Evolutionary conservation across 2,797 vertebrate genomes (phyloP).

Genomic region (Danio albolineatus): DNA sequence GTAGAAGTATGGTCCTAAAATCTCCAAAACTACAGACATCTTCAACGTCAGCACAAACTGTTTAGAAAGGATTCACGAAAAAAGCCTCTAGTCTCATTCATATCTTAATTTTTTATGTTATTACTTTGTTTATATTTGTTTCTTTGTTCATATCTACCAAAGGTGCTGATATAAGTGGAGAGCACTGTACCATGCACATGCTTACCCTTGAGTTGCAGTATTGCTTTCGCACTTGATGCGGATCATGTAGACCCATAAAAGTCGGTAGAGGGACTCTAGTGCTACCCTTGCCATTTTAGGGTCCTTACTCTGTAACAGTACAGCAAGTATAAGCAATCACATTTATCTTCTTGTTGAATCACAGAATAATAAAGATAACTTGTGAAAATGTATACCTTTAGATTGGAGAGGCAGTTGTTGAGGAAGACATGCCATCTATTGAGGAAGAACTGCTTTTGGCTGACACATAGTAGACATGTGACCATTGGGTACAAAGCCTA

Average conservation of each 20-base stretch:
- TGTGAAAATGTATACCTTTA: constrained; percentile 83
- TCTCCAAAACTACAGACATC: too few species aligned
- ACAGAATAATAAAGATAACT: neutral
- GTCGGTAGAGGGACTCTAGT: constrained; percentile 95
- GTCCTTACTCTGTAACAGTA: constrained; percentile 88
- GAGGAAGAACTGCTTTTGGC: constrained; percentile 97
- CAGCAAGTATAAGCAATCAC: neutral
- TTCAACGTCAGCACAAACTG: too few species aligned
- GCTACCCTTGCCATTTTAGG: constrained; percentile 99
- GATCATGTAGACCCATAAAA: constrained; percentile 99
- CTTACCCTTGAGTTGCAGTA: constrained; percentile 95
- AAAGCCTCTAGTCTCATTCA: too few species aligned
- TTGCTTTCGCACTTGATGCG: constrained; percentile 99
- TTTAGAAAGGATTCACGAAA: too few species aligned
- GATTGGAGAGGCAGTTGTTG: constrained; percentile 98
- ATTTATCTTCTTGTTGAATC: neutral
- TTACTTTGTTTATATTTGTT: too few species aligned
- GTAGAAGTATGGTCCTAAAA: too few species aligned
- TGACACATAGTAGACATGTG: constrained; percentile 97
- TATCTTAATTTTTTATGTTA: too few species aligned
- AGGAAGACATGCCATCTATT: constrained; percentile 98
- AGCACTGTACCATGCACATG: neutral
- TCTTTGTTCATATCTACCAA: too few species aligned
- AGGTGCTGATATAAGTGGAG: too few species aligned
- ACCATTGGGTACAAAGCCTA: constrained; percentile 97